A percentile compares a stretch with the other conserved stretches of the same genome.
Conservation (phyloP, 2,888 invertebrate species). For the Ganaspis brasiliensis region DNA sequence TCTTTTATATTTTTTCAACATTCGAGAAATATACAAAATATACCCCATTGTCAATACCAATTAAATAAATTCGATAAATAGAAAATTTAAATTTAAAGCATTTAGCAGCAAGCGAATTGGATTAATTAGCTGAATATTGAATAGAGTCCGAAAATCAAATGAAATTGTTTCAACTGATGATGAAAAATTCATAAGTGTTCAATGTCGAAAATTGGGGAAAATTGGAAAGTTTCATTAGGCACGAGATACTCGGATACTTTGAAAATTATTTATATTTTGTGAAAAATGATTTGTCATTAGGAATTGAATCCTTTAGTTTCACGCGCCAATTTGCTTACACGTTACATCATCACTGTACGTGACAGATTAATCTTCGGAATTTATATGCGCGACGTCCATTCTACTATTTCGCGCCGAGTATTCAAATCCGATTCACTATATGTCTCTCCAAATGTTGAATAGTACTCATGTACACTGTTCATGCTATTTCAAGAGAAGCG, state of each 20-base stretch:
- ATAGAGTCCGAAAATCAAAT: not conserved
- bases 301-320: conserved; percentile 26
- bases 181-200: too few relatives aligned
- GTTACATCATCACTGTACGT: conserved; percentile 41
- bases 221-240: too few relatives aligned
- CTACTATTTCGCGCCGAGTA: conserved; percentile 42
- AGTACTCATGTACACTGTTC: conserved; percentile 38
- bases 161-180: not conserved
- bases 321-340: conserved; percentile 38
- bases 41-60: too few relatives aligned
- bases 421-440: conserved; percentile 40
- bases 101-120: not conserved
- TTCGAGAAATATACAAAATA: too few relatives aligned
- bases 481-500: conserved; percentile 24
- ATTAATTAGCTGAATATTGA: not conserved
- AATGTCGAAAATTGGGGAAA: too few relatives aligned
- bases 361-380: conserved; percentile 43
- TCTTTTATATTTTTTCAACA: too few relatives aligned
- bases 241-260: too few relatives aligned
- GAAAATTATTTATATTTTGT: too few relatives aligned
- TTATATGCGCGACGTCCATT: conserved; percentile 43
- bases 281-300: conserved; percentile 3
- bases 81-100: too few relatives aligned
- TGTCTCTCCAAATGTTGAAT: conserved; percentile 34
- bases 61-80: too few relatives aligned